Base-by-base conservation (phyloP, 1,140 invertebrate genomes). In the Drosophila orosa region DNA sequence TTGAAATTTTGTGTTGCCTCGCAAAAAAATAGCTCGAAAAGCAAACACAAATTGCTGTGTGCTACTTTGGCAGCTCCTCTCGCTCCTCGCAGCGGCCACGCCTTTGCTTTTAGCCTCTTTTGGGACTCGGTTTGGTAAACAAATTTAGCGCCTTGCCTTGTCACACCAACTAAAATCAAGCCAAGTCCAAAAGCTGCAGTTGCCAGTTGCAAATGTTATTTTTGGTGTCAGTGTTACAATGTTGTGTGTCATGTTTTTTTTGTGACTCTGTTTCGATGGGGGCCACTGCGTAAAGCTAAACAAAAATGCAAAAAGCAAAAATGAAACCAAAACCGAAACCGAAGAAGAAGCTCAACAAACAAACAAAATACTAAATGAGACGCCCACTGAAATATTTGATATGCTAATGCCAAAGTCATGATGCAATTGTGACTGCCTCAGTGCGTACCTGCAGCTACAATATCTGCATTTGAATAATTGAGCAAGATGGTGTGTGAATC, bases 81-180 rank as follows among this genome's bases (percentile, higher is more conserved):
- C n/a, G 27, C 24, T 33, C 9, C 31, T 12, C 4, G 47, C 47
- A n/a, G 17, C 47, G 27, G 47, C 47, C 25, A 29, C 47, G 27
- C 27, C 52, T 24, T 25, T 42, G 31, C 33, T 54, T 37, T 52
- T n/a, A 29, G 39, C 60, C 58, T 17, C 35, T 68, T 65, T 71
- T 45, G 60, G 75, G 75, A 79, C 65, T 80, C 81, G n/a, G 40
- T 69, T 73, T 33, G 54, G 66, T 68, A 81, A 85, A 86, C 82
- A 86, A 86, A 86, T 72, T 78, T 73, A 85, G 82, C 82, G 74
- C 68, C 57, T 85, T 52, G 81, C 79, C 83, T 87, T 86, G 82
- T 81, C 78, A 66, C 82, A 86, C 62, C 77, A 81, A 87, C 65
- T 55, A 73, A 79, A 48, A 48, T 72, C 52, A 60, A 83, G 77